Percentiles rank a stretch among this genome's conserved stretches.
Conservation (phyloP, 1,140 invertebrate species). For the Drosophila ambigua region DNA sequence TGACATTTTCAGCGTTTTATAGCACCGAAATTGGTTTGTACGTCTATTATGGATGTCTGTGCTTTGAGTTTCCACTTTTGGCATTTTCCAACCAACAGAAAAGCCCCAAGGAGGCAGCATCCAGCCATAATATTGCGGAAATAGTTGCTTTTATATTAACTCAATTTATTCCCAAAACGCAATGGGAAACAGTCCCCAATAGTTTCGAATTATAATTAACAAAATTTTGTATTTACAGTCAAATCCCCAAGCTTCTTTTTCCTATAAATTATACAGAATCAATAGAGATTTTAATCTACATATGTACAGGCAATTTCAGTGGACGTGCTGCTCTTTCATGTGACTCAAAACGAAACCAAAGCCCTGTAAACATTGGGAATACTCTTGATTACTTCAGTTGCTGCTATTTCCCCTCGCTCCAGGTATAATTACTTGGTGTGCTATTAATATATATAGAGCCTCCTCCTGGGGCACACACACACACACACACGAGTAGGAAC, state of each 20-base stretch:
- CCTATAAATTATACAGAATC: no score
- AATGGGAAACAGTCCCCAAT: background rate
- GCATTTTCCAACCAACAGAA: slow-evolving; percentile 24
- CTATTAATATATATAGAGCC: slow-evolving; percentile 42
- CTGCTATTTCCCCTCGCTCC: background rate
- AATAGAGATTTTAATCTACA: no score
- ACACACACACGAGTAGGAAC: slow-evolving; percentile 40
- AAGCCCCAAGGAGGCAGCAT: background rate
- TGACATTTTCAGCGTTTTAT: slow-evolving; percentile 47
- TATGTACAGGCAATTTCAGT: no score
- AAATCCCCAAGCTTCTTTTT: no score
- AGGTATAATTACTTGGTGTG: slow-evolving; percentile 44
- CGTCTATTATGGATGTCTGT: slow-evolving; percentile 17
- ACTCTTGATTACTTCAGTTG: background rate
- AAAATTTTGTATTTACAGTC: no score
- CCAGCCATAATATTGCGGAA: slow-evolving; percentile 7
- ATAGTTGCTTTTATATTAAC: slow-evolving; percentile 30
- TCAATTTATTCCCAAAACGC: slow-evolving; percentile 15
- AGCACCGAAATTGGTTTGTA: background rate
- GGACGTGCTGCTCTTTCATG: no score
- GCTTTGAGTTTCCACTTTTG: slow-evolving; percentile 1
- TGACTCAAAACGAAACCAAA: no score
- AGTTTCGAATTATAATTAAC: no score
- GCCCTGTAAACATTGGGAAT: no score
- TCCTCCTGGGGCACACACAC: background rate